phyloP scores from a whole-genome alignment of 2,113 vertebrate genomes.

The Tychaedon coryphoeus region DNA sequence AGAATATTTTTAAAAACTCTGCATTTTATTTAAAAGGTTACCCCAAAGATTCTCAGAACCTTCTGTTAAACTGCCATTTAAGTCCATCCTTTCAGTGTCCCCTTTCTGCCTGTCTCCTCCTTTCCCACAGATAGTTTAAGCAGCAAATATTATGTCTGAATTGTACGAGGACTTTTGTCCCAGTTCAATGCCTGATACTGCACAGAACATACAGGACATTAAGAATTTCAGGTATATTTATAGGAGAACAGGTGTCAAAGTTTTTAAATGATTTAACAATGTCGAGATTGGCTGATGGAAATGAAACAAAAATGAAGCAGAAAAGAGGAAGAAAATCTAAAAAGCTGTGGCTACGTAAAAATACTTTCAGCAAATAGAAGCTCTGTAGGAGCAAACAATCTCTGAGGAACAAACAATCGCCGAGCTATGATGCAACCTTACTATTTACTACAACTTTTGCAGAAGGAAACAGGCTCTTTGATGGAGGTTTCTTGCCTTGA shows the following conservation, averaged over 20 bases:
- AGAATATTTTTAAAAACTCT: background rate
- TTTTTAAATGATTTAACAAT: background rate
- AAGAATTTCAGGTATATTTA: background rate
- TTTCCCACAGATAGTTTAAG: background rate
- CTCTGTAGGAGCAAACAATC: background rate
- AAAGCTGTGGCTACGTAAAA: background rate
- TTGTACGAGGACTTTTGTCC: background rate
- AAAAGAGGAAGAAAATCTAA: slow-evolving; percentile 6
- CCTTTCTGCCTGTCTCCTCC: background rate
- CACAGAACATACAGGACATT: background rate
- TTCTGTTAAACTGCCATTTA: background rate
- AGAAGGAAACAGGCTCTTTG: background rate
- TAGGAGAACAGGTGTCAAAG: background rate
- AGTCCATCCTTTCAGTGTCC: background rate
- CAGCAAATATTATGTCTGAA: background rate
- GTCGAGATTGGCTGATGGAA: background rate
- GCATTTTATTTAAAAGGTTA: background rate
- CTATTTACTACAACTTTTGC: background rate
- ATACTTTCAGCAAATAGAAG: background rate
- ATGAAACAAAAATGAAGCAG: background rate
- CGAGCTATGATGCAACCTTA: background rate
- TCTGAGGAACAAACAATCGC: background rate
- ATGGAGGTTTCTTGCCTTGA: background rate
- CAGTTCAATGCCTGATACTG: background rate
- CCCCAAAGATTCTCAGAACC: background rate